A percentile compares a stretch with the other conserved stretches of the same genome.
phyloP scores from a whole-genome alignment of 92 coral and sea anemone species.

The Chrysogorgia sp. region DNA sequence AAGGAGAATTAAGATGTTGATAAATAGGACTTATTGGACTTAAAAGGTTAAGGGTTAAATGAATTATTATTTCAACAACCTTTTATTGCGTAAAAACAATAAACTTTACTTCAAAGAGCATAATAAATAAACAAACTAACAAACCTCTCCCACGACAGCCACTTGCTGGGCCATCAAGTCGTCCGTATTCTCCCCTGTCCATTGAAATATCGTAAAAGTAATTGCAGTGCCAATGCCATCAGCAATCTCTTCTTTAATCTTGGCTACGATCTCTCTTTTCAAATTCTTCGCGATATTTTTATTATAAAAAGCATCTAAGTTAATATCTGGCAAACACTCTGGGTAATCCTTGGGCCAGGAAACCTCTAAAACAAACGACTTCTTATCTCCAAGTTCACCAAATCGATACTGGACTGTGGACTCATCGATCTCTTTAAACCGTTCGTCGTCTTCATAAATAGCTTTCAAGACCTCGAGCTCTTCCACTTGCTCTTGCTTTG shows the following conservation, averaged over 20 bases:
- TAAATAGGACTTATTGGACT: too few relatives aligned
- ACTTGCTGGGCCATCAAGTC: slow-evolving; percentile 76
- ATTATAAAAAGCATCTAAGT: slow-evolving; percentile 85
- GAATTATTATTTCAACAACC: too few relatives aligned
- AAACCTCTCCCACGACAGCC: slow-evolving; percentile 46
- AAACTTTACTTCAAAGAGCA: not conserved
- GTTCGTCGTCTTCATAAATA: slow-evolving; percentile 89
- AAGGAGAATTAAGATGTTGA: too few relatives aligned
- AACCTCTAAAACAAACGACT: slow-evolving; percentile 83
- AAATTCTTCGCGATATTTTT: slow-evolving; percentile 71
- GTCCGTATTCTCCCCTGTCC: slow-evolving; percentile 86
- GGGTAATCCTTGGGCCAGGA: slow-evolving; percentile 87
- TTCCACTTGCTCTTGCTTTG: slow-evolving; percentile 84
- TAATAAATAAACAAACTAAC: not conserved
- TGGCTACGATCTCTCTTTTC: slow-evolving; percentile 63
- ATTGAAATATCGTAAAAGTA: slow-evolving; percentile 85
- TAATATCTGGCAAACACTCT: slow-evolving; percentile 71
- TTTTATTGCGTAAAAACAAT: too few relatives aligned
- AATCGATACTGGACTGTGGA: slow-evolving; percentile 90
- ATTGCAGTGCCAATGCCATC: slow-evolving; percentile 78
- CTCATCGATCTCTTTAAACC: slow-evolving; percentile 73
- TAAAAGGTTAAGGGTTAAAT: too few relatives aligned
- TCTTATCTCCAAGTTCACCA: slow-evolving; percentile 86
- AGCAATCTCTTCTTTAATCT: slow-evolving; percentile 78
- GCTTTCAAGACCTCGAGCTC: slow-evolving; percentile 92